Conservation (phyloP, 2,797 vertebrate genomes). For the Nannoperca obscura region DNA sequence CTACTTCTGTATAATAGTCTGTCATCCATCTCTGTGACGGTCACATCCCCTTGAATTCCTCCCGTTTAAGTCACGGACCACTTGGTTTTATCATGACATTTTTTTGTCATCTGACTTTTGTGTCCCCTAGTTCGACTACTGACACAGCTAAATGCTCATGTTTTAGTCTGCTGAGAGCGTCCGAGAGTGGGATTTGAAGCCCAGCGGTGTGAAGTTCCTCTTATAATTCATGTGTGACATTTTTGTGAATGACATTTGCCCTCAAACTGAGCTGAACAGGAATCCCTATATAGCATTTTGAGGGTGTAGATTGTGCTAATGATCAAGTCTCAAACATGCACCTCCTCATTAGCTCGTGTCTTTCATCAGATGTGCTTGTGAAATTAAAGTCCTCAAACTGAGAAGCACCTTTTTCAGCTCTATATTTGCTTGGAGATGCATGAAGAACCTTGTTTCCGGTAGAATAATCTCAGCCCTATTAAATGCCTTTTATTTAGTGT, state of each 20-base stretch:
- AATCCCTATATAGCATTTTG: background rate
- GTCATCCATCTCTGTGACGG: background rate
- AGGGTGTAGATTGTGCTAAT: background rate
- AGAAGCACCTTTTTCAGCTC: too few relatives aligned
- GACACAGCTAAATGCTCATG: background rate
- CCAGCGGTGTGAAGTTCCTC: background rate
- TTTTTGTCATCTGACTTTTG: background rate
- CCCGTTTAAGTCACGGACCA: background rate
- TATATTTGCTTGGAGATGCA: too few relatives aligned
- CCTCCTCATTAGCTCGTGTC: background rate
- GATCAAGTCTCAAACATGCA: background rate
- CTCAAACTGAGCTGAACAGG: background rate
- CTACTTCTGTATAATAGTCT: background rate
- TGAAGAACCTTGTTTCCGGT: too few relatives aligned
- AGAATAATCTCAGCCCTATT: background rate
- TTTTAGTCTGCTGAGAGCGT: background rate
- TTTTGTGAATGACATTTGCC: background rate
- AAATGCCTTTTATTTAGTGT: background rate
- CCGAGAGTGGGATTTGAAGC: background rate
- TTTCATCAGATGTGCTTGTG: background rate
- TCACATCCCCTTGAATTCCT: background rate
- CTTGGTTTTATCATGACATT: background rate
- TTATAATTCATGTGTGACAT: background rate
- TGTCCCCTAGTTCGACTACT: background rate
- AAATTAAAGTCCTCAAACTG: background rate